Conservation (phyloP, 2,888 invertebrate species). For the Luperina testacea region DNA sequence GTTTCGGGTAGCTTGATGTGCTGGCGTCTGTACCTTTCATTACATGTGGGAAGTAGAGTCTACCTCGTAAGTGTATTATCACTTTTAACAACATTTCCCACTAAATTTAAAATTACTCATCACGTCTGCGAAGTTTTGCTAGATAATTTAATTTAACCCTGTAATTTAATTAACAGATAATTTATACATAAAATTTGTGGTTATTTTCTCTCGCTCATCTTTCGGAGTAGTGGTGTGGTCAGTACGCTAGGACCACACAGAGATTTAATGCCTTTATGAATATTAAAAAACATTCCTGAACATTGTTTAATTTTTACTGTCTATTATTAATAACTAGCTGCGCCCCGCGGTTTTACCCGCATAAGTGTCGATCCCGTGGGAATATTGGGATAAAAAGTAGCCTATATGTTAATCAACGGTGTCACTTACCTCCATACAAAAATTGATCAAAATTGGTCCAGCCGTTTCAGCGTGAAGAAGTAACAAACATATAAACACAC, state of each 20-base stretch:
- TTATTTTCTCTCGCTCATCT: conserved; percentile 2
- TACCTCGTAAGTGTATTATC: not conserved
- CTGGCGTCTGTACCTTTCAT: not conserved
- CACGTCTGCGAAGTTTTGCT: not conserved
- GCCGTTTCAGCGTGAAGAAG: too few relatives aligned
- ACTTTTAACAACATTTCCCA: not conserved
- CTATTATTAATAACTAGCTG: too few relatives aligned
- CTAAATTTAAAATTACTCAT: not conserved
- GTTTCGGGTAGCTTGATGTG: too few relatives aligned
- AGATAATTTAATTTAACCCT: not conserved
- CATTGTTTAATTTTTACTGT: conserved; percentile 17
- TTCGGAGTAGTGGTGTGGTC: not conserved
- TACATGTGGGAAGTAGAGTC: not conserved
- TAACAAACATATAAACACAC: too few relatives aligned
- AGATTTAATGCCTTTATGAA: conserved; percentile 31
- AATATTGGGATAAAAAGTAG: too few relatives aligned
- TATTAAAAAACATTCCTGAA: conserved; percentile 26
- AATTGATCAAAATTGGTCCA: too few relatives aligned
- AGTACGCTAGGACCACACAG: conserved; percentile 9
- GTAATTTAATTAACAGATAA: not conserved
- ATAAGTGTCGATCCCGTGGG: too few relatives aligned
- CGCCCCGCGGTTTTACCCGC: too few relatives aligned
- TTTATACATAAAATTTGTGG: not conserved
- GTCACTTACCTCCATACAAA: too few relatives aligned
- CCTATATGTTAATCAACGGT: too few relatives aligned